A percentile compares a stretch with the other conserved stretches of the same genome.
phyloP scores from a whole-genome alignment of 2,797 vertebrate species.

The Tiaroga cobitis region DNA sequence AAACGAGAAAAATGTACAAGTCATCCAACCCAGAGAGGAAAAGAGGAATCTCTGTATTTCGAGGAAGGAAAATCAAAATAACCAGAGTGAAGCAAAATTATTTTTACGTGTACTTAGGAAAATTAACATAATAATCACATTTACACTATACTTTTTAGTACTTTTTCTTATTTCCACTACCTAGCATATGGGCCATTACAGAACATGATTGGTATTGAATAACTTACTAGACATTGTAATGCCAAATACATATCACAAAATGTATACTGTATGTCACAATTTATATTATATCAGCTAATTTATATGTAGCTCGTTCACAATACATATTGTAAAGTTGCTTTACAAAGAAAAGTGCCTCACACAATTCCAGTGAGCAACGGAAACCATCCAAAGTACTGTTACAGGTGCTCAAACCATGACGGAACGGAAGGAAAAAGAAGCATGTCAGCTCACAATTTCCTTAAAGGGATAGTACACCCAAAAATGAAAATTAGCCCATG shows the following conservation, averaged over 20 bases:
- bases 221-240: background rate
- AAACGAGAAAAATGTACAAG: constrained; percentile 56
- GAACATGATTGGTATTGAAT: background rate
- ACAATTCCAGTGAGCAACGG: background rate
- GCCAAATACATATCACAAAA: background rate
- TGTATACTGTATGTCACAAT: background rate
- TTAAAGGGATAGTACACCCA: too few species aligned
- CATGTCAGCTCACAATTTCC: background rate
- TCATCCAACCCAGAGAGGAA: constrained; percentile 35
- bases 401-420: background rate
- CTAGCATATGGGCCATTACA: background rate
- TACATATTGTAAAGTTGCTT: background rate
- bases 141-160: background rate
- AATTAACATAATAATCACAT: constrained; percentile 36
- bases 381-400: background rate
- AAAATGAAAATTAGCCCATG: too few species aligned
- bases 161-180: background rate
- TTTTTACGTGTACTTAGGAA: constrained; percentile 7
- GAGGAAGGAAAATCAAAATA: constrained; percentile 42
- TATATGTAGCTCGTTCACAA: background rate
- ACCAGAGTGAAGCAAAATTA: constrained; percentile 44
- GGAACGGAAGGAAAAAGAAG: background rate
- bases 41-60: constrained; percentile 53
- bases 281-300: background rate
- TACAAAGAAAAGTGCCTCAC: background rate